A percentile compares a stretch with the other conserved stretches of the same genome.
Evolutionary conservation across 2,888 invertebrate genomes (phyloP).

Genomic region (Entomobrya multifasciata): DNA sequence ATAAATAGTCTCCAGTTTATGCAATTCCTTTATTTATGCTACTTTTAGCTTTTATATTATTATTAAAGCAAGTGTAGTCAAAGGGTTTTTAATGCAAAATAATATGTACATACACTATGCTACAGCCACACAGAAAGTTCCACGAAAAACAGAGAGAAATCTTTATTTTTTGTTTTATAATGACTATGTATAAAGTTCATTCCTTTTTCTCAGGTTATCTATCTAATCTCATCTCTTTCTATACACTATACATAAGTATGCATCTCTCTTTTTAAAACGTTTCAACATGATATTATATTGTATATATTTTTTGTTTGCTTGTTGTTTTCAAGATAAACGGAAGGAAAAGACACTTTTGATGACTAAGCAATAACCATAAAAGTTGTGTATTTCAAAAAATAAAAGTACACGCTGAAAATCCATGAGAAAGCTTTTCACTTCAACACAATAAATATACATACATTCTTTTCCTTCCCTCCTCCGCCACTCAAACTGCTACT

Average conservation of each 20-base stretch:
- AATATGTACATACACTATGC: too few relatives aligned
- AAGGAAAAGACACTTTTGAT: slow-evolving; percentile 63
- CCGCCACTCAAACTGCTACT: background rate
- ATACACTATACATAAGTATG: background rate
- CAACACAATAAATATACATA: slow-evolving; percentile 26
- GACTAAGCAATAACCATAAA: slow-evolving; percentile 73
- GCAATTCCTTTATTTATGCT: slow-evolving; percentile 4
- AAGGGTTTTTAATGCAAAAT: too few relatives aligned
- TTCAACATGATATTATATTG: background rate
- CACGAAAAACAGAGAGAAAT: slow-evolving; percentile 13
- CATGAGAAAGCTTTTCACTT: slow-evolving; percentile 51
- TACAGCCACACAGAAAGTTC: too few relatives aligned
- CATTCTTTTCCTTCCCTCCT: slow-evolving; percentile 29
- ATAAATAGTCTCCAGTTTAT: background rate
- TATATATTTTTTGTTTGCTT: slow-evolving; percentile 33
- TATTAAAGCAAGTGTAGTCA: too few relatives aligned
- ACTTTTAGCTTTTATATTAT: too few relatives aligned
- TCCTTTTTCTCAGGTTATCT: slow-evolving; percentile 62
- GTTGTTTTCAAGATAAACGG: slow-evolving; percentile 58
- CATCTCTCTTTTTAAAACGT: background rate
- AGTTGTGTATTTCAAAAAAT: slow-evolving; percentile 57
- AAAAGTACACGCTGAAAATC: slow-evolving; percentile 61
- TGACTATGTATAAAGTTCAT: slow-evolving; percentile 54
- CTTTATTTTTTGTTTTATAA: slow-evolving; percentile 37
- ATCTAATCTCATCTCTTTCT: slow-evolving; percentile 59